These are phyloP conservation scores for Urocynchramus pylzowi DNA, from an alignment of 2,113 vertebrate genomes.

Conservation along the genomic window DNA sequence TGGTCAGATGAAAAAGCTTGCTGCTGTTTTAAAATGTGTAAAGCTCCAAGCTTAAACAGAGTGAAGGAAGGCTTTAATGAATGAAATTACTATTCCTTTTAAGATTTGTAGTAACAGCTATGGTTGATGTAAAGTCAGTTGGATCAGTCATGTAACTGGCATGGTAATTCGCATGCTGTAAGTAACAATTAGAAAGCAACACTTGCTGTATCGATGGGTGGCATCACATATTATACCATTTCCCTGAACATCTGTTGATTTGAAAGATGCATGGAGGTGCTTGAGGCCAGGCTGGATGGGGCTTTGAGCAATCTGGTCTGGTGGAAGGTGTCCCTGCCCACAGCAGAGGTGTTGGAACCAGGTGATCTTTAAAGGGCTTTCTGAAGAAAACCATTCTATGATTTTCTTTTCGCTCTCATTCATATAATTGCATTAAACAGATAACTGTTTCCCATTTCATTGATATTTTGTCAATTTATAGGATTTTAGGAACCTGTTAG, in stretches of 20 bases:
- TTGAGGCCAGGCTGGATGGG: not conserved
- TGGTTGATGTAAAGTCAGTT: not conserved
- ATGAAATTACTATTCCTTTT: not conserved
- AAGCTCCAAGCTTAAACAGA: not conserved
- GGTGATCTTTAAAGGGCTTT: not conserved
- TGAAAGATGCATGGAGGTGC: not conserved
- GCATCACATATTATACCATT: not conserved
- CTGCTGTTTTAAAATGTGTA: not conserved
- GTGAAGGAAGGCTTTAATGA: not conserved
- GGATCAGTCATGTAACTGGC: not conserved
- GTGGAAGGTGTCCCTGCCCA: not conserved
- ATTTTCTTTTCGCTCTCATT: not conserved
- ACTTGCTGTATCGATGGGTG: not conserved
- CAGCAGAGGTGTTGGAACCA: not conserved
- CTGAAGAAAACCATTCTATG: not conserved
- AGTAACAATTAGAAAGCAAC: not conserved
- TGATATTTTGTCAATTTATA: not conserved
- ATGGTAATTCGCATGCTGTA: not conserved
- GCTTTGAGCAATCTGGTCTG: not conserved
- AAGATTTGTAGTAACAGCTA: not conserved
- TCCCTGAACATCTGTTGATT: not conserved
- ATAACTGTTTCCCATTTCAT: not conserved
- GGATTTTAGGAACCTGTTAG: not conserved
- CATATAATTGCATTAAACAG: not conserved
- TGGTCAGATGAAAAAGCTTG: not conserved